A percentile compares a stretch with the other conserved stretches of the same genome.
Conservation (phyloP, 2,888 invertebrate species). For the Automeris io region DNA sequence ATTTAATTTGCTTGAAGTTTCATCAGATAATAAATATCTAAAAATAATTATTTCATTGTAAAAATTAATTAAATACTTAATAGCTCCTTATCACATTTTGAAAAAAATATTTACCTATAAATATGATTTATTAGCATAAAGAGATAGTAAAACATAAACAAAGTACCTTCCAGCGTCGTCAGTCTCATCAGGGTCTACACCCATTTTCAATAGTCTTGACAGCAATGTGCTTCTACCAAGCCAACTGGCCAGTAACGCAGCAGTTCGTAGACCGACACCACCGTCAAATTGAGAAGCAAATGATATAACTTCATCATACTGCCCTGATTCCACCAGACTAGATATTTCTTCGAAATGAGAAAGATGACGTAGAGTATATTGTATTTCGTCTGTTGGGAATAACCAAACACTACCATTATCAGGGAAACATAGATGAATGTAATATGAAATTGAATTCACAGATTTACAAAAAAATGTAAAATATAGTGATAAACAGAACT, state of each 20-base stretch:
- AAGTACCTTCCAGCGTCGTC: slow-evolving; percentile 82
- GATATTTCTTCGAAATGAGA: slow-evolving; percentile 66
- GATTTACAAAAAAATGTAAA: too few relatives aligned
- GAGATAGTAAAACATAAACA: background rate
- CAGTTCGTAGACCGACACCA: slow-evolving; percentile 62
- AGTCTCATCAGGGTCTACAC: slow-evolving; percentile 78
- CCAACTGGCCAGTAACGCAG: slow-evolving; percentile 79
- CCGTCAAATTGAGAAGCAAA: slow-evolving; percentile 36
- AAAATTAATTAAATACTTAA: too few relatives aligned
- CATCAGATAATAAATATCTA: too few relatives aligned
- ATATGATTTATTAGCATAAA: too few relatives aligned
- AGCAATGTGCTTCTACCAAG: slow-evolving; percentile 75
- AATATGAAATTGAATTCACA: too few relatives aligned
- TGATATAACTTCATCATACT: slow-evolving; percentile 59
- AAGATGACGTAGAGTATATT: slow-evolving; percentile 47
- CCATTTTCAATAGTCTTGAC: slow-evolving; percentile 68
- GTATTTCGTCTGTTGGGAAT: slow-evolving; percentile 52
- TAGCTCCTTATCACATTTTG: too few relatives aligned
- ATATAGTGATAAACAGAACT: too few relatives aligned
- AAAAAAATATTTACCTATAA: too few relatives aligned
- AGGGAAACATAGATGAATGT: too few relatives aligned
- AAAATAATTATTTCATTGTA: too few relatives aligned
- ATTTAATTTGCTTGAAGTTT: too few relatives aligned
- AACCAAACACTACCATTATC: too few relatives aligned
- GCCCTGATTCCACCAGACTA: slow-evolving; percentile 51